A percentile compares a stretch with the other conserved stretches of the same genome.
These are phyloP conservation scores for Drosophila ironensis DNA, from an alignment of 1,140 invertebrate genomes.

Conservation along the genomic window DNA sequence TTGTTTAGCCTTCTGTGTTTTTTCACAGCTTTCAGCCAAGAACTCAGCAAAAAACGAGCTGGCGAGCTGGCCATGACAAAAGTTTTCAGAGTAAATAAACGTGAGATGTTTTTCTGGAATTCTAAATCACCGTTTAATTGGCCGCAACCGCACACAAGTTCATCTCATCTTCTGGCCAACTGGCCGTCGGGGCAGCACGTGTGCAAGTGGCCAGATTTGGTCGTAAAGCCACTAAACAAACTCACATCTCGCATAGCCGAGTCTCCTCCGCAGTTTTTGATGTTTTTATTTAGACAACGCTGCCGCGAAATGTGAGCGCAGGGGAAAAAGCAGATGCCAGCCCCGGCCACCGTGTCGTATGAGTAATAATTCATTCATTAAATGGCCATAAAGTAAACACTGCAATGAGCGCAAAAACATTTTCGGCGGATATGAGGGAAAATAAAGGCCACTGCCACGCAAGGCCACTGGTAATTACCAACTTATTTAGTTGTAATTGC, in stretches of 20 bases:
- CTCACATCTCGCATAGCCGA: constrained; percentile 8
- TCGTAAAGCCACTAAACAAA: constrained; percentile 28
- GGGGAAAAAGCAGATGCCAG: background rate
- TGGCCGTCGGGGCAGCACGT: background rate
- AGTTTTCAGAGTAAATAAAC: constrained; percentile 43
- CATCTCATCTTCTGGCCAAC: background rate
- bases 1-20: background rate
- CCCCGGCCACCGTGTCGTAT: constrained; percentile 23
- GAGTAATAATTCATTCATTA: constrained; percentile 61
- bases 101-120: constrained; percentile 49
- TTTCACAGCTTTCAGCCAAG: background rate
- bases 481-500: constrained; percentile 77
- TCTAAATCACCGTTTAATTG: constrained; percentile 49
- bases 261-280: background rate
- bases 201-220: constrained; percentile 7
- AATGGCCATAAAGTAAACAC: constrained; percentile 37
- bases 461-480: constrained; percentile 54
- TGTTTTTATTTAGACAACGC: constrained; percentile 46
- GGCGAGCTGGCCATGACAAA: constrained; percentile 27
- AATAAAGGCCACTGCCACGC: background rate
- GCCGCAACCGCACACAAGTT: constrained; percentile 21
- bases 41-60: background rate
- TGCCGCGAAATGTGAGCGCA: constrained; percentile 8
- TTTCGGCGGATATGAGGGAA: constrained; percentile 44
- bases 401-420: constrained; percentile 4